Evolutionary conservation across 2,113 vertebrate species (phyloP).

Genomic region (Caloenas nicobarica): DNA sequence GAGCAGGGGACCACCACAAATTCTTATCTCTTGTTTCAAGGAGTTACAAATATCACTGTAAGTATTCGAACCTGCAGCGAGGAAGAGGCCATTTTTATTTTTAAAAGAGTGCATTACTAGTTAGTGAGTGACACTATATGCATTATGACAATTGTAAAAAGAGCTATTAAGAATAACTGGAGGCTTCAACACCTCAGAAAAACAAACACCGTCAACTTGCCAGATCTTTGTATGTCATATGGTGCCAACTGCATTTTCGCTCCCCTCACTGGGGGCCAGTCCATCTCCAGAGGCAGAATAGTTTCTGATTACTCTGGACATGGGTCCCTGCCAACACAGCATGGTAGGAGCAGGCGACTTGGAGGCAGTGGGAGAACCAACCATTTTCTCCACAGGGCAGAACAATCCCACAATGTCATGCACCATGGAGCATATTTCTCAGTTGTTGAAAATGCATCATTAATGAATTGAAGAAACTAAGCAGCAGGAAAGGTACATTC

Average conservation of each 20-base stretch:
- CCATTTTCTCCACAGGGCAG: neutral
- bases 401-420: neutral
- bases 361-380: neutral
- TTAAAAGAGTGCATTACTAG: neutral
- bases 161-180: neutral
- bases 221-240: neutral
- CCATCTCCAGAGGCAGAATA: constrained; percentile 49
- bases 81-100: neutral
- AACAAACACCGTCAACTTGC: neutral
- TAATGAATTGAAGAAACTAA: neutral
- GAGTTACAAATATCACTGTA: neutral
- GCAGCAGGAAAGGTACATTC: neutral
- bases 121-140: neutral
- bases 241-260: neutral
- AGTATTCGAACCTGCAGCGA: neutral
- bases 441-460: neutral
- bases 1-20: neutral
- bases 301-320: constrained; percentile 46
- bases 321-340: constrained; percentile 12
- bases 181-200: neutral
- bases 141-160: neutral
- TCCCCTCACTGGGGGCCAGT: neutral
- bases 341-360: constrained; percentile 8
- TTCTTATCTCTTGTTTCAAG: neutral
- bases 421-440: neutral